Evolutionary conservation across 2,797 vertebrate species (phyloP), one percentile per base, ranked within the genome.

Genomic region (Melopsittacus undulatus): DNA sequence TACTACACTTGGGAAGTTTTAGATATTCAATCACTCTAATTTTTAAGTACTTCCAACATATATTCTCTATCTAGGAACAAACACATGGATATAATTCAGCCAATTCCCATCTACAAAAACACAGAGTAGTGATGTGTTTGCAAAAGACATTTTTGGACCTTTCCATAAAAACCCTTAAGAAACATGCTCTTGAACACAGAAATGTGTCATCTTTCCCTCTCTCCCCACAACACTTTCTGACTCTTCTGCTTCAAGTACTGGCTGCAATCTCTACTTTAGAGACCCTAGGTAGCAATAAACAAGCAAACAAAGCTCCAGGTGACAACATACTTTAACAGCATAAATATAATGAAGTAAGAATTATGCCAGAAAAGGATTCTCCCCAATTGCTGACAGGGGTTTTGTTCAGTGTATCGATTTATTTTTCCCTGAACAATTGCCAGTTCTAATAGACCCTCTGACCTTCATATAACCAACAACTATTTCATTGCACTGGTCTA

Each of bases 21-120:
- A 86, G 64, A 64, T 80, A 87, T 34, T 84, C 45, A 91, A 32
- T 79, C 67, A 83, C 74, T 84, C 76, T 72, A 26, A 48, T 79
- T 93, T 83, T 86, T 43, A 88, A 93, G 49, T 74, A 69, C 83
- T 82, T 74, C 69, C 80, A 93, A 80, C 45, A 63, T 57, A 67
- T 43, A 84, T 45, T 88, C 43, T 56, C 32, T n/a, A 40, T 24
- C 48, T 27, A 51, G 36, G 48, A 86, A 73, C 32, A 73, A 64
- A 80, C 36, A 67, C 2, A n/a, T 4, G 14, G 30, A 86, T 5
- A 8, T 49, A 90, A 78, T 83, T 84, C 74, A 83, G 46, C 54
- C 42, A 64, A 64, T 32, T 75, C 64, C 36, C 73, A 34, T 48
- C 40, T 27, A 68, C 27, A 64, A 54, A 87, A 51, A 59, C 67